Evolutionary conservation across 2,113 vertebrate genomes (phyloP), one percentile per base, ranked within the genome.

Genomic region (Passer domesticus): DNA sequence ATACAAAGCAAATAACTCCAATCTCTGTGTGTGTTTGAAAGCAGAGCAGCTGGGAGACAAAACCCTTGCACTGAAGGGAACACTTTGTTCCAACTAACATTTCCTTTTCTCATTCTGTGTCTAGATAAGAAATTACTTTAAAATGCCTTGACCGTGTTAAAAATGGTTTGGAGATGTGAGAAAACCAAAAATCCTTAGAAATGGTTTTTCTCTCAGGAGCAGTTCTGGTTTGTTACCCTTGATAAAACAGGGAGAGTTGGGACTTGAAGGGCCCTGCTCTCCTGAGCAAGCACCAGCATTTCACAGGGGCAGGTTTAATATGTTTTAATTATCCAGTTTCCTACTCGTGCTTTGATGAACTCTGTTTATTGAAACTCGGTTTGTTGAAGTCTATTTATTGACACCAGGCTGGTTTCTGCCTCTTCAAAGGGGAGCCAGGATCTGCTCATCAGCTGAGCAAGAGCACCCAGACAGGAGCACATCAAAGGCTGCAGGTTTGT

Each of bases 401-500:
- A 31, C 6, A 22, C 20, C 72, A 56, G 35, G 44, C 50, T 52
- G 74, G 50, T 21, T 2, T 33, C 59, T 67, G 63, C 49, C 49
- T 60, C 68, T 81, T 64, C 52, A 53, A 22, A 78, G 87, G 10
- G 39, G 30, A 68, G 62, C 2, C 24, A 2, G 72, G 41, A 41
- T 14, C 72, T 24, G 76, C 63, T 59, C 56, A 1, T 11, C 74
- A 44, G 74, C 90, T 47, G 63, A 47, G 60, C 74, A 18, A 2
- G 53, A 80, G 67, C 82, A 50, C 53, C 70, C 74, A 20, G 35
- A 31, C 52, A 28, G 7, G 68, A 18, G 35, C 5, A 4, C 46
- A 47, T 7, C 27, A 56, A 64, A 47, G 0, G 1, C 19, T 41
- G 9, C 9, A 1, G 18, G 6, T 3, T 9, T n/a, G 59, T 30